A percentile compares a stretch with the other conserved stretches of the same genome.
These are phyloP conservation scores for Eupelmus urozonus DNA, from an alignment of 2,888 invertebrate species.

Conservation along the genomic window DNA sequence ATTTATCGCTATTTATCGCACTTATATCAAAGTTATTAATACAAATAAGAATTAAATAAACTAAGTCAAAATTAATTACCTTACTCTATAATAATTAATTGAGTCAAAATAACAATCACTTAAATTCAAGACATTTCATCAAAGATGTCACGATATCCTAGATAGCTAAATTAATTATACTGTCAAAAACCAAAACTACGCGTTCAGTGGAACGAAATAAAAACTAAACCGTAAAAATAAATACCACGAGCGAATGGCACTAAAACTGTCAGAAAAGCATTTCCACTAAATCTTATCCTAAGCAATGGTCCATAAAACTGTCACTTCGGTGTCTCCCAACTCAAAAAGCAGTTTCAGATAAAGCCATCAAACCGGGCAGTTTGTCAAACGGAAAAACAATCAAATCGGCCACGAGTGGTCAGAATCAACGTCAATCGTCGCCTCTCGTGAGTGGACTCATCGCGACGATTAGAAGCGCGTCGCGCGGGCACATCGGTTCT, in stretches of 20 bases:
- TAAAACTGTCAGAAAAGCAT: neutral
- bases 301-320: neutral
- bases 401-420: neutral
- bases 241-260: neutral
- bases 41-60: no score
- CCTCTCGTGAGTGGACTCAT: slow-evolving; percentile 38
- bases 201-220: no score
- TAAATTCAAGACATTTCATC: no score
- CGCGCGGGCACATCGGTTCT: neutral
- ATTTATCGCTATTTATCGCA: no score
- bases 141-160: no score
- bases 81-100: no score
- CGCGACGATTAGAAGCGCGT: neutral
- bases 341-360: neutral
- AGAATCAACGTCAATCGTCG: neutral
- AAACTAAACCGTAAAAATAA: neutral
- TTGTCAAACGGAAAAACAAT: neutral
- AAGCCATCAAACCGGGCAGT: neutral
- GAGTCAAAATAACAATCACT: no score
- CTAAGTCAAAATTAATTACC: no score
- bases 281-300: slow-evolving; percentile 3
- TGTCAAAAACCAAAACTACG: no score
- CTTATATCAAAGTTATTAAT: no score
- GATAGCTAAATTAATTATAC: no score
- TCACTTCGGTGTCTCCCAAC: neutral